Base-by-base conservation (phyloP, 2,888 invertebrate species). In the Amiota mariae region DNA sequence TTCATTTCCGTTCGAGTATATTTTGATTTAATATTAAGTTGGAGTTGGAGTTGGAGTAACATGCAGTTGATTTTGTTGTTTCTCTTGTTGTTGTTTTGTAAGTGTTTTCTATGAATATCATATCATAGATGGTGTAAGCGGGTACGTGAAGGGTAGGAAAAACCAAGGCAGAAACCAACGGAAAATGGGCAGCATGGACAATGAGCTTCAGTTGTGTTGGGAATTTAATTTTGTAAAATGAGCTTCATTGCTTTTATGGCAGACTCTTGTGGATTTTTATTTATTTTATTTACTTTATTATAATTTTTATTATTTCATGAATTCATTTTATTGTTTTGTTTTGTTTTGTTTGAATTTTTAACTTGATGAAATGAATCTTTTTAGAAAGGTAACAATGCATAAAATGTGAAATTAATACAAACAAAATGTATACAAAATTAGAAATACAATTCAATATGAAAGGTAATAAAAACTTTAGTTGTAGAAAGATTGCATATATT, bases 1-100 rank as follows among this genome's bases (percentile, higher is more conserved):
- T 81, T 82, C 73, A 82, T 81, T 81, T 81, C 81, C 81, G 81
- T 75, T 82, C 51, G 24, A 68, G 67, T 51, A 54, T 54, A 54
- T 51, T 63, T 36, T 63, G 63, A 63, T 63, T 63, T 63, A 46
- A 46, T 63, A 9, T 63, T 18, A 46, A 63, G 46, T 46, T 63
- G 63, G 2, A 54, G 24, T 24, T 24, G 24, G 24, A 24, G 24
- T 24, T 24, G 24, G 24, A 2, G 24, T 24, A 2, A 3, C 24
- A 24, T 24, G 24, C 24, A 24, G 24, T 24, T 24, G 3, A 2
- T 24, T 46, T n/a, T 36, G 46, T 63, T 24, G 63, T 13, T 63
- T 63, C 36, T 20, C 18, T 36, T 63, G 36, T 24, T 24, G 24
- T 63, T 11, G 11, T 63, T 63, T 63, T 47, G 8, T 36, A 6